Conservation (phyloP, 1,140 invertebrate species). For the Drosophila teissieri region DNA sequence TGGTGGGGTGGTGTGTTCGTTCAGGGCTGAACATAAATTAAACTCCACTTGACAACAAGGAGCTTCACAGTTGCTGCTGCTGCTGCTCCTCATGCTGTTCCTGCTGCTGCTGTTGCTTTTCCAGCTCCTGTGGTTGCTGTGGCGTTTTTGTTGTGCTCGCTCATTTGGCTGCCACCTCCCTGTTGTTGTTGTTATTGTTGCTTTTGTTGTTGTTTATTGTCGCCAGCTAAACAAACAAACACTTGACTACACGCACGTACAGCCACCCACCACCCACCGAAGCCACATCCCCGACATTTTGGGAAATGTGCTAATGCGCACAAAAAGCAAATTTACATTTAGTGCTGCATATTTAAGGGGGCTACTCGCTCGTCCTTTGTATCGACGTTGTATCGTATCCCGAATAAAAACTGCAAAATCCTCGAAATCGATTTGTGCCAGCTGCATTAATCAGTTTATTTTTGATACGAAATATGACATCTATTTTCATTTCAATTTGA, state of each 20-base stretch:
- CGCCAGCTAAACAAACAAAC: constrained; percentile 61
- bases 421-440: constrained; percentile 31
- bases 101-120: constrained; percentile 6
- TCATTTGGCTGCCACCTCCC: constrained; percentile 11
- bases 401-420: constrained; percentile 34
- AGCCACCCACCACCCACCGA: neutral
- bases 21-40: constrained; percentile 58
- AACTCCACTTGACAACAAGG: constrained; percentile 60
- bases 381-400: neutral
- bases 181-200: constrained; percentile 2
- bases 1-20: constrained; percentile 4
- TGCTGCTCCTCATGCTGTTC: constrained; percentile 14
- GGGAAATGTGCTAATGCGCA: constrained; percentile 32
- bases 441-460: constrained; percentile 22
- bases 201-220: constrained; percentile 56
- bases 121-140: constrained; percentile 31
- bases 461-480: too few relatives aligned
- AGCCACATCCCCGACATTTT: constrained; percentile 3
- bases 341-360: constrained; percentile 60
- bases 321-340: constrained; percentile 70
- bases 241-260: constrained; percentile 56
- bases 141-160: constrained; percentile 28
- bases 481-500: too few relatives aligned
- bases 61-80: constrained; percentile 22
- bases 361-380: constrained; percentile 5